Evolutionary conservation across 2,797 vertebrate genomes (phyloP).

Genomic region (Onychomys leucogaster): DNA sequence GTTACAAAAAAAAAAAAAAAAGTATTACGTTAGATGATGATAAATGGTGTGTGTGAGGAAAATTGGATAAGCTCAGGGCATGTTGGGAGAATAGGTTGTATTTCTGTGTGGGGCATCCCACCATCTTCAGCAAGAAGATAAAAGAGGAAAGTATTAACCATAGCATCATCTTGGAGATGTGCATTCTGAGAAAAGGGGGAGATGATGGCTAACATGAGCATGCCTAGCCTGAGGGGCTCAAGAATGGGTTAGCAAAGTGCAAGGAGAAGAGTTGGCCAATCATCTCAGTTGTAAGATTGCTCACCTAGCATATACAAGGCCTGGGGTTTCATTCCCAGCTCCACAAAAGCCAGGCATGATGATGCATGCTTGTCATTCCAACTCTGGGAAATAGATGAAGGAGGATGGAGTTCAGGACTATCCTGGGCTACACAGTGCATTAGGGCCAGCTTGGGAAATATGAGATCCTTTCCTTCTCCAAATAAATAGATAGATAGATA

Average conservation of each 20-base stretch:
- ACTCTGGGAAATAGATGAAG: neutral
- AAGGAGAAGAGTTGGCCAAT: neutral
- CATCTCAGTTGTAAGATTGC: neutral
- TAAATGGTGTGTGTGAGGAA: neutral
- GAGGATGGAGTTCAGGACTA: neutral
- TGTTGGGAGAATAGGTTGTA: neutral
- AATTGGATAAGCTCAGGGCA: neutral
- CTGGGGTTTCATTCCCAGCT: neutral
- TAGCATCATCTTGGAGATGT: neutral
- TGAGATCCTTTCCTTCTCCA: too few relatives aligned
- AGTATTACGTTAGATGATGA: neutral
- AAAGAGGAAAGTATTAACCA: neutral
- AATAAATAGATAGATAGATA: too few relatives aligned
- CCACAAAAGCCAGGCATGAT: neutral
- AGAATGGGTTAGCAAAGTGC: neutral
- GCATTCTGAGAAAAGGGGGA: neutral
- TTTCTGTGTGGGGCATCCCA: neutral
- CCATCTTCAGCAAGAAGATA: neutral
- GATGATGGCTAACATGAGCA: too few relatives aligned
- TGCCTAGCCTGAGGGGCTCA: fast-evolving
- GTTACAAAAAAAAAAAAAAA: neutral
- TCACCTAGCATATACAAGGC: neutral
- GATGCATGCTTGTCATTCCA: neutral
- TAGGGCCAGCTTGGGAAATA: neutral
- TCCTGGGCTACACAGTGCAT: neutral